A percentile compares a stretch with the other conserved stretches of the same genome.
Conservation (phyloP, 2,797 vertebrate species). For the Pangasius sanitwongsei region DNA sequence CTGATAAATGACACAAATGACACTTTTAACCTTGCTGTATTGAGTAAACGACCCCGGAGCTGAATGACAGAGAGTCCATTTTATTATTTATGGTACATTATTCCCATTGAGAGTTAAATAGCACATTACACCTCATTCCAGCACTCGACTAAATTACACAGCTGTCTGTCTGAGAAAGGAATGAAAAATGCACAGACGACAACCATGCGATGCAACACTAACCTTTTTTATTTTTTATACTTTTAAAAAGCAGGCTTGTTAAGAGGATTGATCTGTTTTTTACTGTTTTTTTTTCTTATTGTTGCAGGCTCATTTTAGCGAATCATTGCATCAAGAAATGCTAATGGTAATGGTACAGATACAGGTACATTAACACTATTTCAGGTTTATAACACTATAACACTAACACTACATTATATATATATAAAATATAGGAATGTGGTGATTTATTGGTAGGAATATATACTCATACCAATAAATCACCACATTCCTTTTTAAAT, state of each 20-base stretch:
- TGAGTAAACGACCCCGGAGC: conserved; percentile 12
- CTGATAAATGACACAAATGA: conserved; percentile 33
- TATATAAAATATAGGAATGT: no score
- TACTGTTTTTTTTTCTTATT: neutral
- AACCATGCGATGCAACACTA: neutral
- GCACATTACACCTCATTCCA: conserved; percentile 12
- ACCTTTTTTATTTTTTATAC: neutral
- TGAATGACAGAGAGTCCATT: conserved; percentile 1
- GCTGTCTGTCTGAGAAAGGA: neutral
- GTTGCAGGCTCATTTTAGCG: neutral
- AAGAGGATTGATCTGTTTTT: neutral
- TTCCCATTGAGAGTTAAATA: conserved; percentile 16
- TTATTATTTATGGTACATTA: conserved; percentile 25
- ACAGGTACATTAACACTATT: neutral
- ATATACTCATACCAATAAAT: no score
- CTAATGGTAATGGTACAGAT: neutral
- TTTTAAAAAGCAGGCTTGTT: neutral
- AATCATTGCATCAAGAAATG: neutral
- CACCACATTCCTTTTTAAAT: neutral
- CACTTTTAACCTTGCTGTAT: conserved; percentile 33
- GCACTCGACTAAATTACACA: neutral
- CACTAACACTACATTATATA: no score
- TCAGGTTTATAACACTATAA: no score
- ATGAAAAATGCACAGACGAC: neutral
- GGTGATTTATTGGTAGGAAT: no score